Evolutionary conservation across 2,888 invertebrate species (phyloP).

Genomic region (Hyppa rectilinea): DNA sequence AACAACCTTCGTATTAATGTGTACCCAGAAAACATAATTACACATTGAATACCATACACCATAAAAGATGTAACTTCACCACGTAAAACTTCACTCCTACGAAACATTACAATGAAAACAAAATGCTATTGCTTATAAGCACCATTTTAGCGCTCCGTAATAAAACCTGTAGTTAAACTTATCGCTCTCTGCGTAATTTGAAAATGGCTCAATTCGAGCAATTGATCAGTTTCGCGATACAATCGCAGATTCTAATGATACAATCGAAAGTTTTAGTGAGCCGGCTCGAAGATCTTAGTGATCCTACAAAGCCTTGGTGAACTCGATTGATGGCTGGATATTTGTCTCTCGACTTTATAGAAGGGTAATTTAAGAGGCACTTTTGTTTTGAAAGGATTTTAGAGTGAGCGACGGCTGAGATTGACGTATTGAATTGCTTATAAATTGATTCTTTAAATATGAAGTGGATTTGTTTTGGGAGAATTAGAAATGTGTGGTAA

Average conservation of each 20-base stretch:
- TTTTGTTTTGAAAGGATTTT: conserved; percentile 40
- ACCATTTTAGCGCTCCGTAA: conserved; percentile 67
- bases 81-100: no score
- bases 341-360: conserved; percentile 44
- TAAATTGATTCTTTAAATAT: conserved; percentile 30
- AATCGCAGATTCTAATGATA: conserved; percentile 42
- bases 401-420: conserved; percentile 20
- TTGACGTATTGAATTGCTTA: conserved; percentile 35
- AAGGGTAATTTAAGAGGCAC: conserved; percentile 33
- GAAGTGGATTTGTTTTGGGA: background rate
- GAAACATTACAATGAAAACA: no score
- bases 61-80: no score
- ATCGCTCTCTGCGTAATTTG: conserved; percentile 70
- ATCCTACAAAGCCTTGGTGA: conserved; percentile 20
- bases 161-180: conserved; percentile 73
- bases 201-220: conserved; percentile 73
- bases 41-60: no score
- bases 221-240: conserved; percentile 71
- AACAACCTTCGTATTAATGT: no score
- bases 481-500: background rate
- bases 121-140: background rate
- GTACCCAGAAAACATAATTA: no score
- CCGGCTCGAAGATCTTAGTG: conserved; percentile 30
- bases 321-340: conserved; percentile 38
- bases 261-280: conserved; percentile 28